These are phyloP conservation scores for Cottus gobio DNA, from an alignment of 2,113 vertebrate genomes.

Conservation along the genomic window DNA sequence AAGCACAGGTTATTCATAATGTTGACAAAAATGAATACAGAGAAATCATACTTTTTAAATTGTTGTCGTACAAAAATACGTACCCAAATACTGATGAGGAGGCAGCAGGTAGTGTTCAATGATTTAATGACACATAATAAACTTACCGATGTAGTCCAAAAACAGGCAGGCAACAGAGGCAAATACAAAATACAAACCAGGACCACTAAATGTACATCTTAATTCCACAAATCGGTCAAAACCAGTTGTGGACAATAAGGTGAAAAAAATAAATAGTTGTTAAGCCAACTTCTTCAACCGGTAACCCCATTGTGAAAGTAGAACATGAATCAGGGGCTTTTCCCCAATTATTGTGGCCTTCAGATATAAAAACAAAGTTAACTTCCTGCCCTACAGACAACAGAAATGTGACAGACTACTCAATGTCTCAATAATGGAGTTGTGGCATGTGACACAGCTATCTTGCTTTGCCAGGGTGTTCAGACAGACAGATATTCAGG, in stretches of 20 bases:
- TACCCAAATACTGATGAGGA: neutral
- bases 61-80: neutral
- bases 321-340: neutral
- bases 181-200: neutral
- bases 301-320: neutral
- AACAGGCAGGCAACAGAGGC: neutral
- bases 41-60: constrained; percentile 1
- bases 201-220: neutral
- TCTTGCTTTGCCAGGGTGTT: constrained; percentile 56
- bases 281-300: neutral
- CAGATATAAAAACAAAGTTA: constrained; percentile 11
- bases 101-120: neutral
- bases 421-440: constrained; percentile 51
- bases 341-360: constrained; percentile 3
- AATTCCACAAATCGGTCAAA: neutral
- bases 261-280: neutral
- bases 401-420: constrained; percentile 39
- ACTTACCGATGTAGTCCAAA: neutral
- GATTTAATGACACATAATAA: neutral
- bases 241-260: neutral
- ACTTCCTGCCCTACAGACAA: constrained; percentile 28
- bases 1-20: neutral
- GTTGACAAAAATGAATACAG: neutral
- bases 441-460: constrained; percentile 59
- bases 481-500: constrained; percentile 64